Percentiles rank a stretch among this genome's conserved stretches.
These are phyloP conservation scores for Turdus rufiventris DNA, from an alignment of 2,113 vertebrate species.

Conservation along the genomic window DNA sequence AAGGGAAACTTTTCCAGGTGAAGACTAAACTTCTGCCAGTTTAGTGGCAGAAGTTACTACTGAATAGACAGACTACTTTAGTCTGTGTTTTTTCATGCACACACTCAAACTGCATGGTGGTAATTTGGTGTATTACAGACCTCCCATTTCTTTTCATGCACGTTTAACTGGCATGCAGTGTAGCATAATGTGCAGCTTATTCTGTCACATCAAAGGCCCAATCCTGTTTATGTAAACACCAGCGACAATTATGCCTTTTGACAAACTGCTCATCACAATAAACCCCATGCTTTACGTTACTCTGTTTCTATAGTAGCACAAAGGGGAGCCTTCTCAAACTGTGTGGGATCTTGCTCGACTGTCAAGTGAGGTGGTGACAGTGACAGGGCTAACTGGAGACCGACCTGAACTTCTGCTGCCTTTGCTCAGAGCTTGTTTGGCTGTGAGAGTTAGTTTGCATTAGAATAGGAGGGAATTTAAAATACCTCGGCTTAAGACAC, in stretches of 20 bases:
- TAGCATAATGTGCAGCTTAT: not conserved
- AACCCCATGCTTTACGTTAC: not conserved
- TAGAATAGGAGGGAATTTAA: not conserved
- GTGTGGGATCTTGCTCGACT: not conserved
- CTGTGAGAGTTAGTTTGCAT: not conserved
- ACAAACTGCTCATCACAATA: not conserved
- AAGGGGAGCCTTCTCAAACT: not conserved
- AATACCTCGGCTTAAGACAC: not conserved
- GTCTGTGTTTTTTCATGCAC: not conserved
- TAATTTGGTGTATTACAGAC: not conserved
- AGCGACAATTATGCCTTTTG: not conserved
- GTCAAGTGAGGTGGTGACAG: not conserved
- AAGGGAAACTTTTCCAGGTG: not conserved
- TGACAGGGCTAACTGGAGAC: not conserved
- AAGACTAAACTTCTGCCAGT: not conserved
- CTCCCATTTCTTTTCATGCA: not conserved
- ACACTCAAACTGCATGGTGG: not conserved
- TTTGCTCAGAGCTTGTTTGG: not conserved
- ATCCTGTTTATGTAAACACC: slow-evolving; percentile 2
- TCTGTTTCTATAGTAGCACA: not conserved
- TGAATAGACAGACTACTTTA: not conserved
- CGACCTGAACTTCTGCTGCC: not conserved
- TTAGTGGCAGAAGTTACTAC: not conserved
- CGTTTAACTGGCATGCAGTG: not conserved
- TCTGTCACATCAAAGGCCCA: not conserved